phyloP scores from a whole-genome alignment of 1,140 invertebrate genomes.

The Panagrolaimus sp. region DNA sequence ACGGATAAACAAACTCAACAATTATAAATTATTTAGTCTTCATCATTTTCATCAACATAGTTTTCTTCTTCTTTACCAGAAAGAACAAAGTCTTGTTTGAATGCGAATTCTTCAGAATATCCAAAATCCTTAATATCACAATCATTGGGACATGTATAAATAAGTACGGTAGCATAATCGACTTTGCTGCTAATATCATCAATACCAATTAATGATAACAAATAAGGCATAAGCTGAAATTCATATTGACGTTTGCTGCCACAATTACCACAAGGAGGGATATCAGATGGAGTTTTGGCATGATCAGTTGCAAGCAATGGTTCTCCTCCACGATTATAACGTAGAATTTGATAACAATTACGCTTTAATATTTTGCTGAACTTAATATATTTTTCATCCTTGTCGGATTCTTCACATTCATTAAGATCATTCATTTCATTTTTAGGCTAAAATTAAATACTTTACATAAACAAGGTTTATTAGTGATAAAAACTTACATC shows the following conservation, averaged over 20 bases:
- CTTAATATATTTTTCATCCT: slow-evolving; percentile 22
- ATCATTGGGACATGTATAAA: slow-evolving; percentile 77
- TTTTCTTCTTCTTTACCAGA: no score
- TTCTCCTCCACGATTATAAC: slow-evolving; percentile 72
- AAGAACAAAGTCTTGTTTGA: slow-evolving; percentile 72
- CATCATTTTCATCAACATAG: no score
- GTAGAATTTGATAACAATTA: slow-evolving; percentile 64
- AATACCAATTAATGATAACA: slow-evolving; percentile 69
- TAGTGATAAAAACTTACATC: neutral
- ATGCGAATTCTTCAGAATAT: slow-evolving; percentile 73
- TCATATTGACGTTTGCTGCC: slow-evolving; percentile 74
- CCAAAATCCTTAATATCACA: slow-evolving; percentile 66
- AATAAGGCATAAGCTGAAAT: slow-evolving; percentile 87
- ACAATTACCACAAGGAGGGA: slow-evolving; percentile 73
- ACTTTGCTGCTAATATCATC: slow-evolving; percentile 68
- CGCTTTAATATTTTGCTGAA: slow-evolving; percentile 23
- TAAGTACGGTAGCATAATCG: slow-evolving; percentile 79
- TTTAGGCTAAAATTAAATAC: neutral
- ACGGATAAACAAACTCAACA: no score
- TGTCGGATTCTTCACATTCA: slow-evolving; percentile 22
- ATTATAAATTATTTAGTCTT: no score
- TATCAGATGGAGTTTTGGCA: slow-evolving; percentile 51
- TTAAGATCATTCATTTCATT: slow-evolving; percentile 18
- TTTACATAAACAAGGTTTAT: neutral
- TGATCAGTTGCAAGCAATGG: slow-evolving; percentile 70